Evolutionary conservation across 2,797 vertebrate species (phyloP), one percentile per base, ranked within the genome.

Genomic region (Typhlichthys eigenmanni): DNA sequence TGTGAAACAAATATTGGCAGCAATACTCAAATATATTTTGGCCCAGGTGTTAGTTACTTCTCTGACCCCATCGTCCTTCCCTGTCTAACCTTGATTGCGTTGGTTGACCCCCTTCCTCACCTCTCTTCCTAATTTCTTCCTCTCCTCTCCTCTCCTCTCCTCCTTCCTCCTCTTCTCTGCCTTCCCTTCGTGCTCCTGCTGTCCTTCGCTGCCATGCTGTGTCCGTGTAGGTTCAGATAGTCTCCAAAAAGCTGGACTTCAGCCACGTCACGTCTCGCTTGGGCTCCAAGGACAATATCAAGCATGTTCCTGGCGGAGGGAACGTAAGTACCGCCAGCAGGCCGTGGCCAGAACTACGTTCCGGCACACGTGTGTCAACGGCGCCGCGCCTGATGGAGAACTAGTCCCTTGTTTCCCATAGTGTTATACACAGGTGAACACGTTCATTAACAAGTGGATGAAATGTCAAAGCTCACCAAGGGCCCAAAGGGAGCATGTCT

Each of bases 201-300:
- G 87, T 83, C 64, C 85, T 63, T 87, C 78, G 88, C 87, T 94
- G 94, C 93, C 94, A 85, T 93, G 86, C 94, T 91, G 49, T 92
- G 92, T 94, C 86, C 76, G 60, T 86, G n/a, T 93, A 98, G 96
- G 96, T 99, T 94, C 95, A 98, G 89, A 95, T 98, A 95, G 93
- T 96, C 93, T 95, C 94, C 94, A 96, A 97, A 96, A 98, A 96
- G 92, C 90, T 95, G 92, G 98, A 95, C 95, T 98, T 98, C 96
- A 98, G 96, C 94, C 96, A 99, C 86, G 88, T 98, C 91, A 93
- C 95, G 71, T 97, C 96, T 85, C 97, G 97, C 91, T 97, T 97
- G 94, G 97, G 97, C 85, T 99, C 97, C 93, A 99, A 98, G 96
- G 97, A 99, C 92, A 99, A 99, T 95, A 95, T 98, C 89, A 98